These are phyloP conservation scores for Cercocebus atys DNA, from an alignment of 2,113 vertebrate species.

Conservation along the genomic window DNA sequence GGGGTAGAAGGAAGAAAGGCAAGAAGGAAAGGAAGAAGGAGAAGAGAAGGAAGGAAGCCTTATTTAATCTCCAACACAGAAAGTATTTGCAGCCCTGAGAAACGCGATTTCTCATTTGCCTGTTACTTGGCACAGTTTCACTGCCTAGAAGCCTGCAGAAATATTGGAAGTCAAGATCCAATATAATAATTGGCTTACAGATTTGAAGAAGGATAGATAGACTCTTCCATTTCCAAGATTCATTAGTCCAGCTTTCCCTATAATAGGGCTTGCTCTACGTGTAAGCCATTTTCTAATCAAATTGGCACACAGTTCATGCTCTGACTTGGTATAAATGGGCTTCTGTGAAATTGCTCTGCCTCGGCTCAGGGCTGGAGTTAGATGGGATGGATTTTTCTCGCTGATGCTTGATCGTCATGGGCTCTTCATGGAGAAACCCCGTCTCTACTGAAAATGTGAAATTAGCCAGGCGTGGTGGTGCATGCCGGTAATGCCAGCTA, in stretches of 20 bases:
- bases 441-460: neutral
- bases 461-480: too few species aligned
- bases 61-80: neutral
- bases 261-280: constrained; percentile 61
- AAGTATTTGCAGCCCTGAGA: neutral
- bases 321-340: neutral
- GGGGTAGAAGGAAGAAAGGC: accelerated
- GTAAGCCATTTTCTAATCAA: constrained; percentile 75
- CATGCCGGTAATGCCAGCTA: too few species aligned
- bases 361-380: neutral
- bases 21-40: too few species aligned
- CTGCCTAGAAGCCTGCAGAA: constrained; percentile 65
- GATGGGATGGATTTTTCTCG: neutral
- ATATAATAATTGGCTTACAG: constrained; percentile 74
- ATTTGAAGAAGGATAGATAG: constrained; percentile 65
- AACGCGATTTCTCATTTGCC: neutral
- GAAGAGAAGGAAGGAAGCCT: too few species aligned
- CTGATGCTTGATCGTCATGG: neutral
- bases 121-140: constrained; percentile 43
- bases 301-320: neutral
- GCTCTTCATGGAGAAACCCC: neutral
- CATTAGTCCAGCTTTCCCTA: constrained; percentile 56
- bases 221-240: constrained; percentile 73
- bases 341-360: neutral
- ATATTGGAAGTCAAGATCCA: constrained; percentile 71